Percentiles rank a stretch among this genome's conserved stretches.
phyloP scores from a whole-genome alignment of 2,113 vertebrate species.

The Hippocampus barbouri region DNA sequence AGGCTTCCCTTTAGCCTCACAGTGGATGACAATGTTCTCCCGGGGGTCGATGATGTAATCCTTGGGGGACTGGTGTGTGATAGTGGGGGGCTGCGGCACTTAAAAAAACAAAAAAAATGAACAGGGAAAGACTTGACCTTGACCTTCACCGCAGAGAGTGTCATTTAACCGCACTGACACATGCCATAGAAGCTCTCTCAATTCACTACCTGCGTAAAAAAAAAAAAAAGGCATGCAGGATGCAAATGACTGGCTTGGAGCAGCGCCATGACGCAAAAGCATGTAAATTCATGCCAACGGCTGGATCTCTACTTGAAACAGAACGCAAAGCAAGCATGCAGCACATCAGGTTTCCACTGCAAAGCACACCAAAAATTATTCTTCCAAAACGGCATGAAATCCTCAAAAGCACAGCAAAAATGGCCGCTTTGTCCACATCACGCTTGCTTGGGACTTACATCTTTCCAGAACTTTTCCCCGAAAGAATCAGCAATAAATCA shows the following conservation, averaged over 20 bases:
- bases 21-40: constrained; percentile 91
- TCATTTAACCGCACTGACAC: constrained; percentile 21
- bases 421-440: constrained; percentile 20
- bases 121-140: constrained; percentile 47
- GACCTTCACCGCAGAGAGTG: constrained; percentile 42
- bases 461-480: constrained; percentile 88
- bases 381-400: background rate
- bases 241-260: constrained; percentile 38
- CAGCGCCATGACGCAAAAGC: constrained; percentile 29
- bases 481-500: constrained; percentile 81
- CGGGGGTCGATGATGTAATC: constrained; percentile 95
- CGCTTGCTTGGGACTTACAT: constrained; percentile 83
- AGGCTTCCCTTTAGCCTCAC: constrained; percentile 95
- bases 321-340: background rate
- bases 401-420: constrained; percentile 17
- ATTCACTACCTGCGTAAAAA: constrained; percentile 20
- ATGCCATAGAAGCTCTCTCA: constrained; percentile 31
- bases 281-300: constrained; percentile 51
- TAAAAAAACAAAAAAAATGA: constrained; percentile 29
- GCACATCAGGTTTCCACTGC: constrained; percentile 42
- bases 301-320: background rate
- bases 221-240: constrained; percentile 41
- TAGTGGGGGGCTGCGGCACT: constrained; percentile 94
- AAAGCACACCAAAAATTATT: constrained; percentile 38
- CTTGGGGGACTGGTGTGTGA: constrained; percentile 94